Evolutionary conservation across 2,888 invertebrate species (phyloP).

Genomic region (Perizoma affinitatum): DNA sequence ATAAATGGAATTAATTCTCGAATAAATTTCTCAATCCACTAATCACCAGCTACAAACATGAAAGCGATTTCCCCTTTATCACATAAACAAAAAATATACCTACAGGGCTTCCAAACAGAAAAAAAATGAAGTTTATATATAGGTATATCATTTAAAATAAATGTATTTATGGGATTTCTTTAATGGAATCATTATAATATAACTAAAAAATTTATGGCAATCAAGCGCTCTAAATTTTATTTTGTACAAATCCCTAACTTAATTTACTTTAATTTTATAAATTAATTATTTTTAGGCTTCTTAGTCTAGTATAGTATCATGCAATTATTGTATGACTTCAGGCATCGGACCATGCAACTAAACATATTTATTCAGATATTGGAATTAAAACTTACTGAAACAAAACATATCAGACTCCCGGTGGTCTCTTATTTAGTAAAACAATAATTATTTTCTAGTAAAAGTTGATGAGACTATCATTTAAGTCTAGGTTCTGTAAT

Average conservation of each 20-base stretch:
- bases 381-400: too few relatives aligned
- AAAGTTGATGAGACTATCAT: slow-evolving; percentile 1
- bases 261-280: slow-evolving; percentile 11
- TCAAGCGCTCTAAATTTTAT: slow-evolving; percentile 47
- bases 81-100: background rate
- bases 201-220: slow-evolving; percentile 62
- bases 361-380: background rate
- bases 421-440: too few relatives aligned
- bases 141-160: background rate
- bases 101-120: too few relatives aligned
- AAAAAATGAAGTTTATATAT: background rate
- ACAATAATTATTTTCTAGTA: background rate
- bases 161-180: too few relatives aligned
- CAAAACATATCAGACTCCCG: too few relatives aligned
- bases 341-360: slow-evolving; percentile 2
- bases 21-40: background rate
- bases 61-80: background rate
- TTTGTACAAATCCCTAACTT: slow-evolving; percentile 20
- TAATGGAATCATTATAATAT: background rate
- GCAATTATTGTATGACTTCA: slow-evolving; percentile 14
- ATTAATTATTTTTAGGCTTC: slow-evolving; percentile 18
- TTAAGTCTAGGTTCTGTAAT: background rate
- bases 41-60: background rate
- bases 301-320: slow-evolving; percentile 6
- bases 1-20: too few relatives aligned